These are phyloP conservation scores for Erebia aethiops DNA, from an alignment of 2,888 invertebrate genomes.

Conservation along the genomic window DNA sequence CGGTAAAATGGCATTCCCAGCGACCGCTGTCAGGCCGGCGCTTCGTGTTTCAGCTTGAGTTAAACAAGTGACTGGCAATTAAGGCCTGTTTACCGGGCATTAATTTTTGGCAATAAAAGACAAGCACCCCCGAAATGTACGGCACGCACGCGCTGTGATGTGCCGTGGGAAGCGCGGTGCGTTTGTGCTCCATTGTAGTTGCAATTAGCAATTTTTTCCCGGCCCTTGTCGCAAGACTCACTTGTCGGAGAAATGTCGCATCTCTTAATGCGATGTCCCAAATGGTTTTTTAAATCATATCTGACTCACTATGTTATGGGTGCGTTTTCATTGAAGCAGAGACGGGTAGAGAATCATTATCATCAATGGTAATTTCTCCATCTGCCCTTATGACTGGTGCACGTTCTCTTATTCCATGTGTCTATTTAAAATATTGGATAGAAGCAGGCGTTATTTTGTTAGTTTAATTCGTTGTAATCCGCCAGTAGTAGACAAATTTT, in stretches of 20 bases:
- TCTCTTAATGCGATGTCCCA: constrained; percentile 69
- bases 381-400: no score
- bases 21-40: constrained; percentile 63
- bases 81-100: constrained; percentile 80
- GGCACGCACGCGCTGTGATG: constrained; percentile 71
- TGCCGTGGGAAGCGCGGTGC: constrained; percentile 79
- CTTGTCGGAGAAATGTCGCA: constrained; percentile 75
- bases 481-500: no score
- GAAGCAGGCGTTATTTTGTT: no score
- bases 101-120: constrained; percentile 84
- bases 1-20: constrained; percentile 59
- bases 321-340: background rate
- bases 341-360: background rate
- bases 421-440: no score
- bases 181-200: constrained; percentile 78
- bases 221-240: constrained; percentile 63
- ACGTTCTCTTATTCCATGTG: no score
- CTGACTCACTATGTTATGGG: constrained; percentile 35
- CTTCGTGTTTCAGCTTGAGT: constrained; percentile 45
- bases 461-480: no score
- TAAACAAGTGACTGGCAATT: constrained; percentile 76
- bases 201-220: constrained; percentile 75
- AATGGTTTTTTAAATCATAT: constrained; percentile 69
- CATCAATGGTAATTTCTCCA: background rate
- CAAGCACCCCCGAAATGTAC: constrained; percentile 75